A percentile compares a stretch with the other conserved stretches of the same genome.
Evolutionary conservation across 2,113 vertebrate species (phyloP).

Genomic region (Hippocampus mohnikei): DNA sequence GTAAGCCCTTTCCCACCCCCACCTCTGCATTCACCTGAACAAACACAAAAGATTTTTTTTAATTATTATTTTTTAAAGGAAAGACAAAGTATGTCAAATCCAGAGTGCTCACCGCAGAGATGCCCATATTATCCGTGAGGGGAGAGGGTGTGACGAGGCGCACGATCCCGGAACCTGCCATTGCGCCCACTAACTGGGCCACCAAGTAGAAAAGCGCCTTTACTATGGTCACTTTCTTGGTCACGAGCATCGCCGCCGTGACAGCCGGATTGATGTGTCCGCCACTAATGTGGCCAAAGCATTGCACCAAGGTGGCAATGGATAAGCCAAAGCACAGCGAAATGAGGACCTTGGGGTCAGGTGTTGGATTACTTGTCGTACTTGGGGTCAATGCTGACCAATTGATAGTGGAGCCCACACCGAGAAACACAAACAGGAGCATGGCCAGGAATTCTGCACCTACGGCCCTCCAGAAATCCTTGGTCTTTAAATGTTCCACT

Average conservation of each 20-base stretch:
- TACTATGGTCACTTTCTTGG: slow-evolving; percentile 87
- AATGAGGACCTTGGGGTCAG: slow-evolving; percentile 86
- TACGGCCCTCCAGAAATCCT: slow-evolving; percentile 93
- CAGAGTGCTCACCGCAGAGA: slow-evolving; percentile 79
- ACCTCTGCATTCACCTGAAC: slow-evolving; percentile 81
- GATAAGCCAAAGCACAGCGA: slow-evolving; percentile 93
- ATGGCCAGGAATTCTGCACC: slow-evolving; percentile 88
- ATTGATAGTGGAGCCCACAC: slow-evolving; percentile 90
- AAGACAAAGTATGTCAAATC: not conserved
- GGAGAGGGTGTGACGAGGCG: slow-evolving; percentile 83
- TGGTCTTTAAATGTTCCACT: slow-evolving; percentile 93
- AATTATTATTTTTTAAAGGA: not conserved
- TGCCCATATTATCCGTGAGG: slow-evolving; percentile 80
- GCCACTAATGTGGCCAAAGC: slow-evolving; percentile 93
- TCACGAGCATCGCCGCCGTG: slow-evolving; percentile 89
- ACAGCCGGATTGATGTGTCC: slow-evolving; percentile 95
- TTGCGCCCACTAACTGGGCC: slow-evolving; percentile 90
- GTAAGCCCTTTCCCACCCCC: slow-evolving; percentile 81
- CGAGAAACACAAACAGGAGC: slow-evolving; percentile 88
- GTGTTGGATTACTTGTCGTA: slow-evolving; percentile 6
- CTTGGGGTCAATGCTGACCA: slow-evolving; percentile 59
- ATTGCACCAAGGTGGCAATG: slow-evolving; percentile 96
- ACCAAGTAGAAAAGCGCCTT: slow-evolving; percentile 87
- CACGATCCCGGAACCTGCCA: slow-evolving; percentile 84
- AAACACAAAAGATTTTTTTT: slow-evolving; percentile 1